Conservation (phyloP, 2,888 invertebrate genomes). For the Margaritifera margaritifera region DNA sequence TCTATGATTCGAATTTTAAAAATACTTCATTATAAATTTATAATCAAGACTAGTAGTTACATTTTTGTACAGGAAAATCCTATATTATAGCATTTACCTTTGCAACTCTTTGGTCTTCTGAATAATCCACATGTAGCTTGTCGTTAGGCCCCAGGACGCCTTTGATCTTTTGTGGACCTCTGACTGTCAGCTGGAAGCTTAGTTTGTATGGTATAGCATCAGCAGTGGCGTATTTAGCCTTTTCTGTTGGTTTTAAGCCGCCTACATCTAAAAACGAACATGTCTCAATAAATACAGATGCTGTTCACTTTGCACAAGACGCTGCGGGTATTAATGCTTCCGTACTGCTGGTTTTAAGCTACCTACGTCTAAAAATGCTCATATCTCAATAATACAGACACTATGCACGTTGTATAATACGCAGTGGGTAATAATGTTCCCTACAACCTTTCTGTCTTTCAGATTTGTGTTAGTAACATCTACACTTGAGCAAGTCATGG, state of each 20-base stretch:
- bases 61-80: background rate
- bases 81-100: conserved; percentile 8
- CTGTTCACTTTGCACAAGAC: no score
- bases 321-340: no score
- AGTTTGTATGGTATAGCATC: conserved; percentile 26
- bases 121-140: conserved; percentile 16
- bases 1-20: no score
- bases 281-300: background rate
- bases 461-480: no score
- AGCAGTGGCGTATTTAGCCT: conserved; percentile 17
- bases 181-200: conserved; percentile 17
- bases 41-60: no score
- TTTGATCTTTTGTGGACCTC: conserved; percentile 21
- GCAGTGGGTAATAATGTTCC: no score
- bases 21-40: no score
- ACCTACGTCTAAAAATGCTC: conserved; percentile 10
- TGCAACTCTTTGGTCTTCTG: conserved; percentile 18
- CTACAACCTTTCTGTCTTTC: no score
- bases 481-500: no score
- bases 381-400: background rate
- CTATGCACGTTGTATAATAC: no score
- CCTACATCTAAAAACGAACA: conserved; percentile 11
- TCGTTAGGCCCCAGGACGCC: conserved; percentile 17
- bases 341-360: conserved; percentile 10
- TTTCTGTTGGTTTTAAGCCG: conserved; percentile 11